Evolutionary conservation across 2,113 vertebrate genomes (phyloP).

Genomic region (Urocolius indicus): DNA sequence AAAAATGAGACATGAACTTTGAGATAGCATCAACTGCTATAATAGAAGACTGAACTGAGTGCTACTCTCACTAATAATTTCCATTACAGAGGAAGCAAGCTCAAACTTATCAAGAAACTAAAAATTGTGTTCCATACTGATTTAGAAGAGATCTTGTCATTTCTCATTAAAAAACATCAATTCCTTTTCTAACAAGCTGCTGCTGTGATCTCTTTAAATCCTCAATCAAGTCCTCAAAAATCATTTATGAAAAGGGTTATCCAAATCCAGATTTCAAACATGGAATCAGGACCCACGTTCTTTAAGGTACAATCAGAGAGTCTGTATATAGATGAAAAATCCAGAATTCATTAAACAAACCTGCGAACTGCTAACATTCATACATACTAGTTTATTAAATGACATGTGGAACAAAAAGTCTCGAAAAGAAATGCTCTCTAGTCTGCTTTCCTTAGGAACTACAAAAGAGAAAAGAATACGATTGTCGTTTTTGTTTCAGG

Average conservation of each 20-base stretch:
- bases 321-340: not conserved
- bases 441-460: conserved; percentile 29
- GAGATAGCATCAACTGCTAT: not conserved
- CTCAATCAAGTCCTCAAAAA: not conserved
- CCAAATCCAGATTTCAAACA: not conserved
- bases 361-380: not conserved
- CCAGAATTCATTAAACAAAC: not conserved
- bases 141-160: not conserved
- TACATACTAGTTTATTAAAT: conserved; percentile 12
- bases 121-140: not conserved
- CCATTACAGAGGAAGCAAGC: not conserved
- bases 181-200: not conserved
- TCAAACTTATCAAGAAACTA: conserved; percentile 3
- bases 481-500: not conserved
- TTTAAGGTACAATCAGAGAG: not conserved
- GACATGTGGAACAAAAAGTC: not conserved
- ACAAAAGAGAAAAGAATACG: not conserved
- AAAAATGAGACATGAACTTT: not conserved
- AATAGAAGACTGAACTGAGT: not conserved
- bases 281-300: not conserved
- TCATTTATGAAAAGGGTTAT: not conserved
- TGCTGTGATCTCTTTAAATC: not conserved
- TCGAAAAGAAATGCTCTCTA: not conserved
- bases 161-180: conserved; percentile 9
- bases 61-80: not conserved